Conservation (phyloP, 1,140 invertebrate species). For the Drosophila ambigua region DNA sequence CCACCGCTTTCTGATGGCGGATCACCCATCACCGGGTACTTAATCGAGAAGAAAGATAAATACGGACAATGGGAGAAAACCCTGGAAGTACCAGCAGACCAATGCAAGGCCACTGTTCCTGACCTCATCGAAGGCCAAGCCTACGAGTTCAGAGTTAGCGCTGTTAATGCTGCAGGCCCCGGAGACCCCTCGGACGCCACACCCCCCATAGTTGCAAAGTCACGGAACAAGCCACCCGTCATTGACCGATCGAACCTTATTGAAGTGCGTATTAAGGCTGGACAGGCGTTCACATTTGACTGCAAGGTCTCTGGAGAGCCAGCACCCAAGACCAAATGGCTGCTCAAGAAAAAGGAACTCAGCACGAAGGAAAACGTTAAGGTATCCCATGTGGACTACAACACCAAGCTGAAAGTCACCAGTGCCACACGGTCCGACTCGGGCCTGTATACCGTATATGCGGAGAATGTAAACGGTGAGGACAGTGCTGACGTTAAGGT, state of each 20-base stretch:
- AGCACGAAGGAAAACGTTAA: constrained; percentile 89
- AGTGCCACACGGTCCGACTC: constrained; percentile 94
- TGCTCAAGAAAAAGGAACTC: constrained; percentile 89
- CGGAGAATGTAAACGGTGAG: constrained; percentile 96
- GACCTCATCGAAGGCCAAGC: constrained; percentile 95
- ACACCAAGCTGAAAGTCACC: constrained; percentile 93
- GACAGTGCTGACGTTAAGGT: constrained; percentile 96
- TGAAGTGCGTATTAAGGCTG: constrained; percentile 95
- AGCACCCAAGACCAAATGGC: constrained; percentile 95
- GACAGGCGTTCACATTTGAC: constrained; percentile 88
- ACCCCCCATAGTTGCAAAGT: constrained; percentile 96
- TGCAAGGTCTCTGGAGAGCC: constrained; percentile 95
- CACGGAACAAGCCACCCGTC: constrained; percentile 96
- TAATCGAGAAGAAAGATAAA: constrained; percentile 97
- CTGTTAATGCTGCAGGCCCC: constrained; percentile 96
- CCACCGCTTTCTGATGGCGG: constrained; percentile 93
- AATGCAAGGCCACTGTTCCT: constrained; percentile 93
- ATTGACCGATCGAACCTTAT: constrained; percentile 94
- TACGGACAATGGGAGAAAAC: constrained; percentile 95
- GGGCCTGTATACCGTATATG: constrained; percentile 95
- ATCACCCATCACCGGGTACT: constrained; percentile 93
- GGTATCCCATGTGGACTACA: constrained; percentile 91
- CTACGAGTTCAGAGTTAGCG: constrained; percentile 95
- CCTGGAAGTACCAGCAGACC: constrained; percentile 88
- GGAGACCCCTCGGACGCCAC: constrained; percentile 97